phyloP scores from a whole-genome alignment of 1,140 invertebrate genomes.

The Bombus consobrinus region DNA sequence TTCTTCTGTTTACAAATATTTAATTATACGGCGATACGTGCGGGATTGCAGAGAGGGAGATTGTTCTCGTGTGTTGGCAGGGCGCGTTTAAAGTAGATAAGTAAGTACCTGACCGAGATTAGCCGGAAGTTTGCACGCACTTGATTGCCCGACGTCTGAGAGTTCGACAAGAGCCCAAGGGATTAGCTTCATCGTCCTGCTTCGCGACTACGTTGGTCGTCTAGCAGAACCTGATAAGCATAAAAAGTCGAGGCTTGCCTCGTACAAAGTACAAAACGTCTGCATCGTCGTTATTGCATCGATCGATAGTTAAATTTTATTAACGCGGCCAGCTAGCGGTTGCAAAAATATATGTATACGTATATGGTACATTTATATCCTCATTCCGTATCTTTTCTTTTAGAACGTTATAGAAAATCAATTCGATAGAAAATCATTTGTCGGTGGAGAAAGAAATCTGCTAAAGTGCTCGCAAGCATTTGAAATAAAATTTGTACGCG shows the following conservation, averaged over 20 bases:
- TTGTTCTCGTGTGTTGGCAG: neutral
- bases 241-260: neutral
- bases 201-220: neutral
- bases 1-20: slow-evolving; percentile 72
- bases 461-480: rapidly evolving
- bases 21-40: slow-evolving; percentile 73
- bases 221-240: neutral
- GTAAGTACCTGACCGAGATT: slow-evolving; percentile 44
- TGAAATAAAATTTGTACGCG: neutral
- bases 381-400: too few relatives aligned
- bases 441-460: too few relatives aligned
- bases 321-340: too few relatives aligned
- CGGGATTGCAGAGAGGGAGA: slow-evolving; percentile 43
- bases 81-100: slow-evolving; percentile 29
- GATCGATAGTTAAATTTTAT: too few relatives aligned
- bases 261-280: neutral
- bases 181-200: slow-evolving; percentile 18
- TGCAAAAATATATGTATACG: too few relatives aligned
- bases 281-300: neutral
- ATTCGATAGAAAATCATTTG: rapidly evolving
- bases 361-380: too few relatives aligned
- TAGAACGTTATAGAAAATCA: rapidly evolving
- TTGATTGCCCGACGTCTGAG: slow-evolving; percentile 22
- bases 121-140: slow-evolving; percentile 31
- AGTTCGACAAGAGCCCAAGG: slow-evolving; percentile 22